These are phyloP conservation scores for Scomber colias DNA, from an alignment of 2,113 vertebrate genomes.

Conservation along the genomic window DNA sequence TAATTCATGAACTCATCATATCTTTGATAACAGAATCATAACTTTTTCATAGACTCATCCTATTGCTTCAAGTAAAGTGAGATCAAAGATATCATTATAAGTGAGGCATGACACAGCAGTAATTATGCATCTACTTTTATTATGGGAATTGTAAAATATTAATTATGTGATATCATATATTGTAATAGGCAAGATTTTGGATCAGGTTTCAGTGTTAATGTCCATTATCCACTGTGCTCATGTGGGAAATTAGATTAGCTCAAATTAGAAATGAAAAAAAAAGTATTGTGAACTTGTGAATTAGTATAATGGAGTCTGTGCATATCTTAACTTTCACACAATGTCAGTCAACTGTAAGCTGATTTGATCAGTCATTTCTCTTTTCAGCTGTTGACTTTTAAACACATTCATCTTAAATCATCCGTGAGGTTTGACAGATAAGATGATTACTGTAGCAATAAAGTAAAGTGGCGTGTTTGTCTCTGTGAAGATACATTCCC, in stretches of 20 bases:
- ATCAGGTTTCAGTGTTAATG: conserved; percentile 2
- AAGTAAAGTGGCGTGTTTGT: not conserved
- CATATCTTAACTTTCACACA: not conserved
- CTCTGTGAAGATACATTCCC: not conserved
- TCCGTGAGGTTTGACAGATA: not conserved
- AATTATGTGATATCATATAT: conserved; percentile 28
- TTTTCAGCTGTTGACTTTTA: not conserved
- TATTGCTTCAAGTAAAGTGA: conserved; percentile 35
- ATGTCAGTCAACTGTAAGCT: not conserved
- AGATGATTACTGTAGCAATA: too few relatives aligned
- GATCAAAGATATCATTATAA: conserved; percentile 53
- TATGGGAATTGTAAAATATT: conserved; percentile 42
- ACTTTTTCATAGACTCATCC: conserved; percentile 39
- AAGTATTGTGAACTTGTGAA: not conserved
- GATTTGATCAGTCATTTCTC: not conserved
- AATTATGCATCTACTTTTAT: conserved; percentile 54
- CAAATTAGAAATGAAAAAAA: conserved; percentile 19
- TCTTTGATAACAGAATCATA: conserved; percentile 36
- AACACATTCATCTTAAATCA: not conserved
- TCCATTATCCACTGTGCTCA: conserved; percentile 14
- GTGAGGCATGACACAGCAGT: conserved; percentile 14
- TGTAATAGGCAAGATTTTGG: conserved; percentile 11
- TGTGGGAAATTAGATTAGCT: conserved; percentile 20
- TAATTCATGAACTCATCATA: conserved; percentile 46
- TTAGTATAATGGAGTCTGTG: not conserved